Conservation (phyloP, 2,113 vertebrate genomes). For the Piprites chloris region DNA sequence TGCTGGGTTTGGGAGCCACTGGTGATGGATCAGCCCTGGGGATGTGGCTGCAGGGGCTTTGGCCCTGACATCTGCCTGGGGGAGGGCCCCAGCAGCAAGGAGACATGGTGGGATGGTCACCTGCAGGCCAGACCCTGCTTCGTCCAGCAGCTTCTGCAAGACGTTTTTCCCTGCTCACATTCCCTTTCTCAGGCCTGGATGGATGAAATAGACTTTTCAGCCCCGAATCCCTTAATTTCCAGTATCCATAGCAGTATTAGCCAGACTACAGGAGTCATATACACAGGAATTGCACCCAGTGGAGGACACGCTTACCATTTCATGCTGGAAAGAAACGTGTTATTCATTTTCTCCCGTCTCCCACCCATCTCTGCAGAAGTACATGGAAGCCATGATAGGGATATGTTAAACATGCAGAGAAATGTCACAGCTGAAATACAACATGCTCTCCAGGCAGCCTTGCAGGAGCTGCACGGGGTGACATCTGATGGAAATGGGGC, state of each 20-base stretch:
- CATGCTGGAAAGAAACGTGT: neutral
- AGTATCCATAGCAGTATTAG: conserved; percentile 54
- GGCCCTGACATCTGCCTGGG: neutral
- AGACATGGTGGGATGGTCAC: neutral
- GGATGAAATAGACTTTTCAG: conserved; percentile 41
- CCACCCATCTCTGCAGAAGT: neutral
- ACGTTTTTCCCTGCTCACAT: neutral
- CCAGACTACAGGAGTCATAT: conserved; percentile 51
- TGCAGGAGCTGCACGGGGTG: neutral
- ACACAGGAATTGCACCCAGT: conserved; percentile 23
- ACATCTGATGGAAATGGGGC: neutral
- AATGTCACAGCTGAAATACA: neutral
- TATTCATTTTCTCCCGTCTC: conserved; percentile 15
- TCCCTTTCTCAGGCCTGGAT: neutral
- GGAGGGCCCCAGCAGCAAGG: neutral
- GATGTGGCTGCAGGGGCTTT: neutral
- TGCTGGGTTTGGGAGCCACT: neutral
- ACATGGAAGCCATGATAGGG: neutral
- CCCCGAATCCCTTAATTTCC: conserved; percentile 60
- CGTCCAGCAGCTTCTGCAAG: accelerated
- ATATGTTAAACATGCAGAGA: neutral
- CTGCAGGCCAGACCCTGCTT: neutral
- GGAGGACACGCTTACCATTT: conserved; percentile 11
- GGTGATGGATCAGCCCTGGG: neutral
- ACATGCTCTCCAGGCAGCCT: neutral